Percentiles rank a stretch among this genome's conserved stretches.
phyloP scores from a whole-genome alignment of 2,888 invertebrate species.

The Micropterix aruncella region DNA sequence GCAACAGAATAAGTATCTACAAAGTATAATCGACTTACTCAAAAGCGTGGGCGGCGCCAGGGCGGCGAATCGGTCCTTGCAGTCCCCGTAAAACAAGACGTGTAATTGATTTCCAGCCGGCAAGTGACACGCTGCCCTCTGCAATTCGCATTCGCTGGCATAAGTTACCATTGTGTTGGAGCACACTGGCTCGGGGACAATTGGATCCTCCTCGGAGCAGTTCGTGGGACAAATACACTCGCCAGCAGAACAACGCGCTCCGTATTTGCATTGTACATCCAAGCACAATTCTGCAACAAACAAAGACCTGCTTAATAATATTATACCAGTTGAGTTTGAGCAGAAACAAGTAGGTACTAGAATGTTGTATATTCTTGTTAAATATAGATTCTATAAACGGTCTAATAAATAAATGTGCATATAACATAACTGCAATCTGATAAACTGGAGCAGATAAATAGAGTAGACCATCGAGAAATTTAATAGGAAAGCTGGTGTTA shows the following conservation, averaged over 20 bases:
- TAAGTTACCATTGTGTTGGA: slow-evolving; percentile 64
- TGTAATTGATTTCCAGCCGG: slow-evolving; percentile 32
- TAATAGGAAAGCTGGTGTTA: too few relatives aligned
- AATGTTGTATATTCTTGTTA: too few relatives aligned
- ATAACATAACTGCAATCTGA: too few relatives aligned
- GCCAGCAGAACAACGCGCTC: slow-evolving; percentile 72
- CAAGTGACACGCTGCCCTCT: slow-evolving; percentile 54
- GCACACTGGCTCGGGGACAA: slow-evolving; percentile 59
- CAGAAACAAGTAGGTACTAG: too few relatives aligned
- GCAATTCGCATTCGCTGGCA: slow-evolving; percentile 69
- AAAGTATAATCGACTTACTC: background rate
- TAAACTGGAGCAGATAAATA: too few relatives aligned
- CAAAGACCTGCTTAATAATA: too few relatives aligned
- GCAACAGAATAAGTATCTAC: too few relatives aligned
- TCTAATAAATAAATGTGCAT: too few relatives aligned
- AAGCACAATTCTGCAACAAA: slow-evolving; percentile 61
- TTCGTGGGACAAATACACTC: slow-evolving; percentile 69
- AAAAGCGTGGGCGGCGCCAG: slow-evolving; percentile 30
- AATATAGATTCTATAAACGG: too few relatives aligned
- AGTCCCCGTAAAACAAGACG: slow-evolving; percentile 66
- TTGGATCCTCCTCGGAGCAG: slow-evolving; percentile 40
- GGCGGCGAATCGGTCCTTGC: slow-evolving; percentile 57
- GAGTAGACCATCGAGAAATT: too few relatives aligned
- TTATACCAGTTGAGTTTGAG: background rate
- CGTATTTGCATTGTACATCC: slow-evolving; percentile 62